Conservation (phyloP, 1,140 invertebrate species). For the Saccostrea glomerata region DNA sequence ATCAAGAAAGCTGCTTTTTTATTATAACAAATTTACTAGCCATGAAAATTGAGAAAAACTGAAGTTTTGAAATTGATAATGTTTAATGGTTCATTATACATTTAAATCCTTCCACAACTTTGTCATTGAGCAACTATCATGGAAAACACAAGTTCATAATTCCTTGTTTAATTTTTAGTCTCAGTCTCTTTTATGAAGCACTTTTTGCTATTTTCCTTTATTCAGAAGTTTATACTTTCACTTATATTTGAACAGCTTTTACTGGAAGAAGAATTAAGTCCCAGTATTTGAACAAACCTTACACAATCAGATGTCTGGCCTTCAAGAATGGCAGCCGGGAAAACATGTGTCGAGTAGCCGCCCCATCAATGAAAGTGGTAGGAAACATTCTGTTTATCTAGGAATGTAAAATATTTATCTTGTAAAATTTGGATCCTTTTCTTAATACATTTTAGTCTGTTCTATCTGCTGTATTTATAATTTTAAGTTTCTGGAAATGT, state of each 20-base stretch:
- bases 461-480: background rate
- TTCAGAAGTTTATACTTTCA: background rate
- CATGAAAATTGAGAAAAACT: too few relatives aligned
- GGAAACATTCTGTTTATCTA: slow-evolving; percentile 39
- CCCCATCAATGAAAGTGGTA: slow-evolving; percentile 76
- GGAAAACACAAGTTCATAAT: too few relatives aligned
- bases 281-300: slow-evolving; percentile 72
- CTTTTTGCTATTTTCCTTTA: background rate
- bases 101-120: too few relatives aligned
- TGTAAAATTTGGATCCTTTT: too few relatives aligned
- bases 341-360: slow-evolving; percentile 70
- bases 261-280: slow-evolving; percentile 66
- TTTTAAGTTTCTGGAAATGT: slow-evolving; percentile 76
- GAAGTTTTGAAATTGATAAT: too few relatives aligned
- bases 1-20: too few relatives aligned
- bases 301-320: slow-evolving; percentile 72
- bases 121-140: too few relatives aligned
- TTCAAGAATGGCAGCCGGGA: slow-evolving; percentile 76
- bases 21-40: too few relatives aligned
- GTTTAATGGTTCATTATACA: too few relatives aligned
- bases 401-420: background rate
- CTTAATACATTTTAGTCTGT: too few relatives aligned
- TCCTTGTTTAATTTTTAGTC: too few relatives aligned
- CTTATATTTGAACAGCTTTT: background rate
- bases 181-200: too few relatives aligned